Evolutionary conservation across 2,113 vertebrate species (phyloP), one percentile per base, ranked within the genome.

Genomic region (Leucosticte australis): DNA sequence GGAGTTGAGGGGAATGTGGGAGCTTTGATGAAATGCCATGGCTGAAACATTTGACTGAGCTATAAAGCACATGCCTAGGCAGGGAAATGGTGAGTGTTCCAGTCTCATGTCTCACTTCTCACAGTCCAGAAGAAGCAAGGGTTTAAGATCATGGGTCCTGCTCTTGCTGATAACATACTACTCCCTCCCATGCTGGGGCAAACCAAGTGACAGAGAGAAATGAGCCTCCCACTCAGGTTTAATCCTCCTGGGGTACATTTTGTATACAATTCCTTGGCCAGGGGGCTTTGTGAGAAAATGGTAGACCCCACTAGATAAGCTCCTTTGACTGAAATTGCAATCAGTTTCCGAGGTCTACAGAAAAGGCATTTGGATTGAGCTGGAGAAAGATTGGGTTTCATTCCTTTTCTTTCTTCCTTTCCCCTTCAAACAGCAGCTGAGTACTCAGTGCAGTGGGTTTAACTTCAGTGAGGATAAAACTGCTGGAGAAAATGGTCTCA

Each of bases 381-480:
- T 78, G 73, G 60, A 87, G 73, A 79, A 94, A 94, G 86, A 87
- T 68, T 67, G 60, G 21, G 24, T 69, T 85, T 88, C 63, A 70
- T 83, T 80, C 64, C 26, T 89, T 84, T 56, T 70, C 65, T 91
- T 91, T 80, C 47, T 92, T 88, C 64, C 49, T 26, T 78, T 92
- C n/a, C 56, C 69, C 82, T 96, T 96, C 93, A 96, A 96, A 96
- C 62, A 93, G 88, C 21, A 94, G 60, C 69, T 39, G 73, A 95
- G 73, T 84, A 78, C 69, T 76, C 77, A 49, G 88, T 87, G 83
- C 93, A 71, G 64, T 91, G 80, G 49, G 69, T 89, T 96, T 93
- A 75, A 96, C 92, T 92, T 96, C 92, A 96, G 69, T 93, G 80
- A 87, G 80, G 77, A 82, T 95, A 84, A 96, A 97, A 96, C 93